Percentiles rank a stretch among this genome's conserved stretches.
Evolutionary conservation across 2,888 invertebrate species (phyloP).

Genomic region (Megastigmus dorsalis): DNA sequence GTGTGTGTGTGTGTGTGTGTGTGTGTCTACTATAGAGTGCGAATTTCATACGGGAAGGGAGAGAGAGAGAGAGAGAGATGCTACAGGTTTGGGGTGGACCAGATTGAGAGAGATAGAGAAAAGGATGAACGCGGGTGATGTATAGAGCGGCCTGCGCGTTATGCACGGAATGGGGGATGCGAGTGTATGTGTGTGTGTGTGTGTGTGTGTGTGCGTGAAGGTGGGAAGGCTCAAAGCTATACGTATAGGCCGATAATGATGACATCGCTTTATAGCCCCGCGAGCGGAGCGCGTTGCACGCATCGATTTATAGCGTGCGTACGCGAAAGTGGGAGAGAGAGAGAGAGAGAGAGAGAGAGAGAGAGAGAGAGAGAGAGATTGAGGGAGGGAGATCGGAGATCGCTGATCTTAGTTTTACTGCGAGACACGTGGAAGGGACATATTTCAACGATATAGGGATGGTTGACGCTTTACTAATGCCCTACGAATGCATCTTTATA

Average conservation of each 20-base stretch:
- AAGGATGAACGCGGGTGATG: not conserved
- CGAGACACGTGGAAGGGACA: too few species aligned
- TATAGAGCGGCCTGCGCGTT: too few species aligned
- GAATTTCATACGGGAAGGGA: not conserved
- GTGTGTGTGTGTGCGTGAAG: slow-evolving; percentile 35
- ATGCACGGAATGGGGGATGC: slow-evolving; percentile 49
- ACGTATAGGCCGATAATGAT: slow-evolving; percentile 53
- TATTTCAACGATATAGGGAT: slow-evolving; percentile 17
- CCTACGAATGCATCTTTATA: too few species aligned
- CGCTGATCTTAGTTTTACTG: too few species aligned
- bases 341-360: too few species aligned
- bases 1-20: not conserved
- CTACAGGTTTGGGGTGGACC: not conserved
- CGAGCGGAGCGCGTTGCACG: not conserved
- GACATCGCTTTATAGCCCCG: slow-evolving; percentile 29
- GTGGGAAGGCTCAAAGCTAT: too few species aligned
- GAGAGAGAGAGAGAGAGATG: not conserved
- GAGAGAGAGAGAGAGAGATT: too few species aligned
- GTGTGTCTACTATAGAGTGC: not conserved
- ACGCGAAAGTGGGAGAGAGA: too few species aligned
- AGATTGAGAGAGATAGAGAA: slow-evolving; percentile 11
- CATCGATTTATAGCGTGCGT: slow-evolving; percentile 29
- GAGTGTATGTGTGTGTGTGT: not conserved
- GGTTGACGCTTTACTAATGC: not conserved
- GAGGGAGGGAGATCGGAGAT: too few species aligned